phyloP scores from a whole-genome alignment of 92 coral and sea anemone species.

The Parazoanthus darwini region DNA sequence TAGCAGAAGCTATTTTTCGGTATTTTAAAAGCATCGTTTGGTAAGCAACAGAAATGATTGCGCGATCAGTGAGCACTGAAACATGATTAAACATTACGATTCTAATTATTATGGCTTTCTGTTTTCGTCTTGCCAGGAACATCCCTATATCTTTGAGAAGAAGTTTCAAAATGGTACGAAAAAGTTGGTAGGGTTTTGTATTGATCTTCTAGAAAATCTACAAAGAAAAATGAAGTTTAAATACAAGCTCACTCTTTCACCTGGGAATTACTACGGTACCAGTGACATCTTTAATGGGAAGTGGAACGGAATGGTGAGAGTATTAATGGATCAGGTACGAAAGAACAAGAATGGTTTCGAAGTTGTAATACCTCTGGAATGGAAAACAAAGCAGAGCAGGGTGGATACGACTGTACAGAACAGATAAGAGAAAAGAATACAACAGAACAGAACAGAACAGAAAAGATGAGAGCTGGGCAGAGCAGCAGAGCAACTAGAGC shows the following conservation, averaged over 20 bases:
- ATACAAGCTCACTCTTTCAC: constrained; percentile 46
- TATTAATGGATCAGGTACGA: constrained; percentile 52
- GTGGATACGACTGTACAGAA: background rate
- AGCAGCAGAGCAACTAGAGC: no score
- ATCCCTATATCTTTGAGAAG: background rate
- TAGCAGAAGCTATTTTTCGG: no score
- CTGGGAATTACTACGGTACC: constrained; percentile 45
- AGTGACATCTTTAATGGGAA: constrained; percentile 32
- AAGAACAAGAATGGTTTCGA: background rate
- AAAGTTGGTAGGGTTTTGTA: constrained; percentile 50
- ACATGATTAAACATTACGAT: no score
- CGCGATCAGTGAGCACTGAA: no score
- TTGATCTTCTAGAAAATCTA: constrained; percentile 55
- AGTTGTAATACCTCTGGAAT: background rate
- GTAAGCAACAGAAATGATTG: no score
- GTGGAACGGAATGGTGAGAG: constrained; percentile 63
- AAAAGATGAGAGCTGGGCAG: background rate
- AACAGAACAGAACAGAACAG: background rate
- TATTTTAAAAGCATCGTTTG: no score
- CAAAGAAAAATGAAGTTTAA: constrained; percentile 56
- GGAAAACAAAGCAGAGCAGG: background rate
- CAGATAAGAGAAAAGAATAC: constrained; percentile 24
- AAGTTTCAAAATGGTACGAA: background rate
- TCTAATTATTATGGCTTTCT: background rate
- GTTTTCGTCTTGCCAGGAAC: background rate